Conservation (phyloP, 2,113 vertebrate species). For the Psilopogon haemacephalus region DNA sequence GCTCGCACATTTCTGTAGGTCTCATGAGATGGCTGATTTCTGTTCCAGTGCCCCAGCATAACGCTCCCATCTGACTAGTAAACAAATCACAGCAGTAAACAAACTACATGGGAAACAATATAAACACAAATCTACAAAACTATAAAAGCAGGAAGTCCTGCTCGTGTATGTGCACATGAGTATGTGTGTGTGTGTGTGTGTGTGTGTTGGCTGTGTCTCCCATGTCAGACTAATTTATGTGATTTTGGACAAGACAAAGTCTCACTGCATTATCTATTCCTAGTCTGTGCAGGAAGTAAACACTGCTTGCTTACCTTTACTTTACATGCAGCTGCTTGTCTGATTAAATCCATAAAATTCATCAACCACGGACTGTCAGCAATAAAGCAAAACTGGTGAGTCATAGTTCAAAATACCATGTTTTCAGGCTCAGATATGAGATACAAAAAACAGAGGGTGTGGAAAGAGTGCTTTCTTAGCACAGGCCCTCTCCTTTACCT, state of each 20-base stretch:
- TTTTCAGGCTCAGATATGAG: neutral
- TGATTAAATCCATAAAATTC: neutral
- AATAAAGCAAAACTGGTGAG: neutral
- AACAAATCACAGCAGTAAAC: neutral
- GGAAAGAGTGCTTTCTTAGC: neutral
- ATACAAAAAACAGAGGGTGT: neutral
- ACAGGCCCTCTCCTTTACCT: neutral
- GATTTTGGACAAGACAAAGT: neutral
- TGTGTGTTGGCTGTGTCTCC: neutral
- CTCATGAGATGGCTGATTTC: neutral
- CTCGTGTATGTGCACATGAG: neutral
- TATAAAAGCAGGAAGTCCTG: neutral
- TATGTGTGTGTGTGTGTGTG: neutral
- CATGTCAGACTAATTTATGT: neutral
- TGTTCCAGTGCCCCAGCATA: fast-evolving
- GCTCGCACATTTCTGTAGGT: neutral
- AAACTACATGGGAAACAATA: neutral
- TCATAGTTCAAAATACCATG: neutral
- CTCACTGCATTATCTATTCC: neutral
- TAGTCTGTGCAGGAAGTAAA: neutral
- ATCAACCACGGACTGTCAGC: neutral
- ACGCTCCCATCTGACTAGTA: neutral
- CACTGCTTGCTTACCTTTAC: neutral
- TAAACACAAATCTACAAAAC: neutral
- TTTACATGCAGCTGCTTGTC: neutral